phyloP scores from a whole-genome alignment of 2,113 vertebrate species.

The Spea bombifrons region DNA sequence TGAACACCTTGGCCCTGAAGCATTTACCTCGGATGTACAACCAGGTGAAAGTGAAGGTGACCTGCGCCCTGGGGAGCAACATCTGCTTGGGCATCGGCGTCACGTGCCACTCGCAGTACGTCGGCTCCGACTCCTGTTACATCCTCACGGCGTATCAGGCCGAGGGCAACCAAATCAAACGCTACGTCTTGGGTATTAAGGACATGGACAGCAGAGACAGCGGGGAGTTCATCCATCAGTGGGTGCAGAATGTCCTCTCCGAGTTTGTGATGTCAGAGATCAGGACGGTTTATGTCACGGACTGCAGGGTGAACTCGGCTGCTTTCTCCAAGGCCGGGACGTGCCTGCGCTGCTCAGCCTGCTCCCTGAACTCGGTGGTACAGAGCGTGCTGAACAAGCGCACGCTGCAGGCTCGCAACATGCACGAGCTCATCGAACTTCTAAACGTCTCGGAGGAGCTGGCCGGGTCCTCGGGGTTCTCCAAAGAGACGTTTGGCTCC shows the following conservation, averaged over 20 bases:
- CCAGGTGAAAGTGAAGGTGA: conserved; percentile 98
- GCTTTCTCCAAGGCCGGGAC: conserved; percentile 84
- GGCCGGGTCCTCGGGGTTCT: conserved; percentile 78
- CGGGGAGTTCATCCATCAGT: conserved; percentile 91
- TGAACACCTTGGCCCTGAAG: conserved; percentile 89
- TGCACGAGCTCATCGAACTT: conserved; percentile 91
- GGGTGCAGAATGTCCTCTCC: conserved; percentile 95
- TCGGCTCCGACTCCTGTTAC: conserved; percentile 87
- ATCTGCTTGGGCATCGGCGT: conserved; percentile 91
- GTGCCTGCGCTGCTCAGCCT: conserved; percentile 89
- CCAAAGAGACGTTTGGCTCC: conserved; percentile 74
- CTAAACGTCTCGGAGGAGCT: conserved; percentile 88
- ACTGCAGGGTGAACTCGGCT: conserved; percentile 80
- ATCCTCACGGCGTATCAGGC: conserved; percentile 92
- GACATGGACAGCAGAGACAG: conserved; percentile 84
- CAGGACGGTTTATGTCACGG: conserved; percentile 89
- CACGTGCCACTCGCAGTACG: conserved; percentile 90
- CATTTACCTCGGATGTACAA: conserved; percentile 98
- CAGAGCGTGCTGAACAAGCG: conserved; percentile 91
- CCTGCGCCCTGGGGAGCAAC: conserved; percentile 91
- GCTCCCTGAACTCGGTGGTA: conserved; percentile 88
- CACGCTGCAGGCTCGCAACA: conserved; percentile 91
- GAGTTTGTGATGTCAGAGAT: conserved; percentile 99
- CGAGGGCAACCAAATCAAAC: conserved; percentile 87
- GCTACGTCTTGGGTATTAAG: conserved; percentile 88